Evolutionary conservation across 2,888 invertebrate species (phyloP), one percentile per base, ranked within the genome.

Genomic region (Saturnia japonica): DNA sequence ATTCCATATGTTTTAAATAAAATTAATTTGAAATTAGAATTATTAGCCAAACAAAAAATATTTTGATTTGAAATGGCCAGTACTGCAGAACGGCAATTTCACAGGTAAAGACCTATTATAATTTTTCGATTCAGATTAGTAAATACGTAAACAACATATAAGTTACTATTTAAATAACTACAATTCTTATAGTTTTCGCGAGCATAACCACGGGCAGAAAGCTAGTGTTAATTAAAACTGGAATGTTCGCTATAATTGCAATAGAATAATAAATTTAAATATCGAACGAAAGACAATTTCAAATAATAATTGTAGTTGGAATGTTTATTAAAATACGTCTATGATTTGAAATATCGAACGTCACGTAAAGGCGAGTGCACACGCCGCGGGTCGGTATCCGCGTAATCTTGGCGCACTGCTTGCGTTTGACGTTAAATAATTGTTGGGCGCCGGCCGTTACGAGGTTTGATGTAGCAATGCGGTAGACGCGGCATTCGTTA

Each of bases 401-500:
- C 51, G 67, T 67, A 68, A 86, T 87, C 87, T 88, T 82, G 77
- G 79, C 81, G 82, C 85, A 60, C 68, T 77, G 82, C 82, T 83
- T 89, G 89, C 85, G 72, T 80, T 77, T 89, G 90, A 90, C 90
- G 79, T 88, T 87, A 86, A 90, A 89, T 90, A 89, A 90, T 89
- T 89, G 88, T 86, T 81, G 82, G 82, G 81, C 73, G 83, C 81
- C 80, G 78, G 76, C 77, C 80, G 77, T 60, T 74, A 72, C 69
- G 73, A 72, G n/a, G 34, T 71, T 68, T 40, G 69, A 1, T 60
- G 1, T 64, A 64, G 40, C 7, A 64, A 64, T 64, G 40, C 19
- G 19, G 19, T 74, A 78, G 78, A 77, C 19, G 34, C 22, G 76
- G 67, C 70, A 68, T 28, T 73, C 3, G 8, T 16, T 64, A 73